Conservation (phyloP, 2,113 vertebrate species). For the Probosciger aterrimus region DNA sequence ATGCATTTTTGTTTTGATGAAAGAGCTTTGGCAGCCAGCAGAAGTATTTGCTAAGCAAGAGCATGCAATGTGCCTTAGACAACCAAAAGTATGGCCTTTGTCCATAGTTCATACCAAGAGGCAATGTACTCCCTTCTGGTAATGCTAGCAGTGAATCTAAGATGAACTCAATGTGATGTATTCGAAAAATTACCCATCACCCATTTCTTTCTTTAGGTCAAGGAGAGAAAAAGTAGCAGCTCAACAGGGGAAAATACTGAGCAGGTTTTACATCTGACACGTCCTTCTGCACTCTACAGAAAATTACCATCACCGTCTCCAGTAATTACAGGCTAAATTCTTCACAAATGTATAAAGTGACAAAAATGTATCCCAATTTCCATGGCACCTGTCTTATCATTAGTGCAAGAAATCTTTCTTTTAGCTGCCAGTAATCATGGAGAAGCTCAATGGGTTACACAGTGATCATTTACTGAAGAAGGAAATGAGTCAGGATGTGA, state of each 20-base stretch:
- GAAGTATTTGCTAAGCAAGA: background rate
- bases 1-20: background rate
- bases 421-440: background rate
- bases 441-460: background rate
- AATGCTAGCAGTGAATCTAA: background rate
- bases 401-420: background rate
- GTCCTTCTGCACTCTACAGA: background rate
- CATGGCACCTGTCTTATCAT: background rate
- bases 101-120: background rate
- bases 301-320: background rate
- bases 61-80: background rate
- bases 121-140: background rate
- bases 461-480: background rate
- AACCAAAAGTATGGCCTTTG: background rate
- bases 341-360: background rate
- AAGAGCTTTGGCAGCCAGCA: background rate
- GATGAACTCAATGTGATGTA: background rate
- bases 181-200: background rate
- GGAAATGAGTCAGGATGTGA: background rate
- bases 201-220: background rate
- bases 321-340: slow-evolving; percentile 7
- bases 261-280: background rate
- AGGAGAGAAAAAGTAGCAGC: background rate
- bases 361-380: background rate
- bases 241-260: background rate